Conservation (phyloP, 2,888 invertebrate genomes). For the Parelbella ahira region DNA sequence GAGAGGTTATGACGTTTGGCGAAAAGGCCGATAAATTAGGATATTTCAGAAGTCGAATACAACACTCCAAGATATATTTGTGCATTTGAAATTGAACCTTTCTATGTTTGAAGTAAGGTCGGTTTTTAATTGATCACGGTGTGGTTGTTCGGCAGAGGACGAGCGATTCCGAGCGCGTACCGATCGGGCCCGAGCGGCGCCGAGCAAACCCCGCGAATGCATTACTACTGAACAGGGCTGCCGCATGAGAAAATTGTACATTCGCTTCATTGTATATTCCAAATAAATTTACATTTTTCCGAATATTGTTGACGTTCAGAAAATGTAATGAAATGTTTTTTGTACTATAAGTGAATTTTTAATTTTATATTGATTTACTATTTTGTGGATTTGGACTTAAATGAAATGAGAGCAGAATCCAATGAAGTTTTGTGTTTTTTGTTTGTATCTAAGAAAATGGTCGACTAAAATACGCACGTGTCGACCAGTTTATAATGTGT, state of each 20-base stretch:
- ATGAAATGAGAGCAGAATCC: no score
- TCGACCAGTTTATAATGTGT: no score
- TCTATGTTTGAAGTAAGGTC: conserved; percentile 31
- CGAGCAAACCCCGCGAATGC: conserved; percentile 75
- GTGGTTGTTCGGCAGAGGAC: conserved; percentile 70
- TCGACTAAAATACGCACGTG: no score
- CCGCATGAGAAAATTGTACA: conserved; percentile 42
- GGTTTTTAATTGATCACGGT: conserved; percentile 35
- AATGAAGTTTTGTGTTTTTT: no score
- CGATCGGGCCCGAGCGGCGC: conserved; percentile 77
- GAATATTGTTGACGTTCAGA: not conserved
- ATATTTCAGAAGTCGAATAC: conserved; percentile 72
- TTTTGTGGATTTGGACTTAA: no score
- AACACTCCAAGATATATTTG: conserved; percentile 50
- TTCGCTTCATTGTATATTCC: conserved; percentile 16
- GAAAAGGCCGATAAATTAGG: conserved; percentile 57
- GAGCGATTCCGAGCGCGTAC: conserved; percentile 69
- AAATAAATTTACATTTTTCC: conserved; percentile 30
- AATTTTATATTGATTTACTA: not conserved
- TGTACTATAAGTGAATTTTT: not conserved
- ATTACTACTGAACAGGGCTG: conserved; percentile 71
- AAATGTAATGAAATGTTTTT: not conserved
- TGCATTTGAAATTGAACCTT: conserved; percentile 36
- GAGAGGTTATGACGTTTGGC: conserved; percentile 41
- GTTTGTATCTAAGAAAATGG: no score